phyloP scores from a whole-genome alignment of 2,888 invertebrate genomes.

The Girardia tigrina region DNA sequence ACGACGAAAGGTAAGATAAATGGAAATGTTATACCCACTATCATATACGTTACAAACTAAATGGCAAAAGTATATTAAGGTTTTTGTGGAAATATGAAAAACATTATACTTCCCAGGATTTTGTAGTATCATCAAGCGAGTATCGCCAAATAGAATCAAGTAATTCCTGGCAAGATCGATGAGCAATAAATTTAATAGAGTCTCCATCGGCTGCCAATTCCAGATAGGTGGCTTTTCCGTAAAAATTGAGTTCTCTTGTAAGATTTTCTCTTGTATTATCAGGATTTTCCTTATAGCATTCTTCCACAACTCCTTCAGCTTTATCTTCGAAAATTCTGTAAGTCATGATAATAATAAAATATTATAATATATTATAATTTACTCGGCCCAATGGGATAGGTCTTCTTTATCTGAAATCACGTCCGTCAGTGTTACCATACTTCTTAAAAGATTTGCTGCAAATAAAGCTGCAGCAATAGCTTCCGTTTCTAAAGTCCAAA shows the following conservation, averaged over 20 bases:
- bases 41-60: not conserved
- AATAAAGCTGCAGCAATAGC: slow-evolving; percentile 46
- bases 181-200: slow-evolving; percentile 49
- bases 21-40: not conserved
- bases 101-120: not conserved
- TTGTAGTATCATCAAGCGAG: slow-evolving; percentile 36
- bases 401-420: slow-evolving; percentile 39
- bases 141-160: slow-evolving; percentile 50
- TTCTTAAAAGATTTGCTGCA: slow-evolving; percentile 44
- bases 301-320: slow-evolving; percentile 46
- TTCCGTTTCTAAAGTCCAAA: slow-evolving; percentile 48
- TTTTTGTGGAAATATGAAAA: not conserved
- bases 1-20: not conserved
- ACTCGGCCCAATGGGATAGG: slow-evolving; percentile 31
- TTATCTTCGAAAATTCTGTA: slow-evolving; percentile 40
- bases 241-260: slow-evolving; percentile 43
- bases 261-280: slow-evolving; percentile 44
- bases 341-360: not conserved
- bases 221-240: slow-evolving; percentile 45
- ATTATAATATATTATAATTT: not conserved
- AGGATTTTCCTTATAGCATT: slow-evolving; percentile 46
- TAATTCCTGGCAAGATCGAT: slow-evolving; percentile 47
- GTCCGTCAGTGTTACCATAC: slow-evolving; percentile 41
- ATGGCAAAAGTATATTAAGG: not conserved
- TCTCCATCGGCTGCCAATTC: slow-evolving; percentile 47